Evolutionary conservation across 2,888 invertebrate genomes (phyloP).

Genomic region (Lepidocyrtoides sp.): DNA sequence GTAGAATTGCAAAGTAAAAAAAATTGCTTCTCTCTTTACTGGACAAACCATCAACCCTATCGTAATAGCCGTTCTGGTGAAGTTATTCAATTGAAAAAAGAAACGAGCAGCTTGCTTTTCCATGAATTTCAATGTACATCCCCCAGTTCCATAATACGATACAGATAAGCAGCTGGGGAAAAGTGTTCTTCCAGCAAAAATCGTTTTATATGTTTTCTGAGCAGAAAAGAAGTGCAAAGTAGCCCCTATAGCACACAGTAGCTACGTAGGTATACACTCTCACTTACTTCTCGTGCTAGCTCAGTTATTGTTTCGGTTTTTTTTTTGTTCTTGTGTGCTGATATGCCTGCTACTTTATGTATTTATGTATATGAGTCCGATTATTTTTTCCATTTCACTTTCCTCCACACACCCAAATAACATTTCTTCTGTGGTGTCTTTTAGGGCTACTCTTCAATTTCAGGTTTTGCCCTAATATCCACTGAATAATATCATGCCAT

Average conservation of each 20-base stretch:
- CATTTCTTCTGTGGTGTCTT: conserved; percentile 51
- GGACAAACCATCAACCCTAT: conserved; percentile 79
- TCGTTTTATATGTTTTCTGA: conserved; percentile 44
- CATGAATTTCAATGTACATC: conserved; percentile 85
- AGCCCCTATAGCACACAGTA: not conserved
- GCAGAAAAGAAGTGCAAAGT: conserved; percentile 10
- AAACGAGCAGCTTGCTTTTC: conserved; percentile 81
- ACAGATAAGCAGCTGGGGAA: conserved; percentile 83
- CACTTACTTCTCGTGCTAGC: not conserved
- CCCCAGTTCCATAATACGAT: conserved; percentile 83
- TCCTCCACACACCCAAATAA: conserved; percentile 69
- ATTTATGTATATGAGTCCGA: conserved; percentile 80
- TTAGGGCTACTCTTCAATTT: conserved; percentile 76
- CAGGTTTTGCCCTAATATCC: conserved; percentile 78
- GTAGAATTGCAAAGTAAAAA: conserved; percentile 55
- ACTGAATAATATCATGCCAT: conserved; percentile 78
- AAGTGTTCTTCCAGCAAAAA: conserved; percentile 68
- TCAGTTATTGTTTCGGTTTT: conserved; percentile 60
- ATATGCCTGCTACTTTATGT: conserved; percentile 79
- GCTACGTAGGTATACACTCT: not conserved
- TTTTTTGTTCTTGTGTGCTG: conserved; percentile 64
- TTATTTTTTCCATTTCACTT: conserved; percentile 80
- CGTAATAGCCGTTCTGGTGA: conserved; percentile 81
- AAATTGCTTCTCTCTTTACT: conserved; percentile 2
- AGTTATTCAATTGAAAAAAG: conserved; percentile 84